Evolutionary conservation across 1,140 invertebrate genomes (phyloP), one percentile per base, ranked within the genome.

Genomic region (Trachelipus rathkii): DNA sequence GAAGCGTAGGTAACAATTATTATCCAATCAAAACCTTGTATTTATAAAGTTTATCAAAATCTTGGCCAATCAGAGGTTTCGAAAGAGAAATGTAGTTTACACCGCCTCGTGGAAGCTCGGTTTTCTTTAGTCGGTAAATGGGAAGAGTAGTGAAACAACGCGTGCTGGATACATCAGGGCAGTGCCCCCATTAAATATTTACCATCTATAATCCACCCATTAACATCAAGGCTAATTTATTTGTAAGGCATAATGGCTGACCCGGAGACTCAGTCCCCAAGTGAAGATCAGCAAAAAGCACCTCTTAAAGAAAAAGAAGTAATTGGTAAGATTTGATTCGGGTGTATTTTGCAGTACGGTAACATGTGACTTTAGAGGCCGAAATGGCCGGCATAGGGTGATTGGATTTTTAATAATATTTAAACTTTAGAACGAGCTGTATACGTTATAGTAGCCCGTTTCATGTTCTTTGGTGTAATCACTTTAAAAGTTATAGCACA

Each of bases 191-290:
- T 60, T 60, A 15, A 15, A 60, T 15, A 60, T 15, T 60, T 60
- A 60, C 50, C 50, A 60, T 60, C 50, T 60, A 60, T 15, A 60
- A 60, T 60, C 50, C 50, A 60, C 50, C 50, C 50, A 60, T 60
- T 60, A 60, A 60, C 50, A 60, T 60, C 50, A 60, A 33, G 33
- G 33, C 33, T 60, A 3, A 19, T 60, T 60, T 15, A 60, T 60
- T 15, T 15, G 50, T 15, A 60, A 60, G 11, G 19, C 11, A 60
- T 60, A 60, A 60, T 60, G 50, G 50, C 50, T 60, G 50, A 60
- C 50, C 50, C 50, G 50, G 50, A 60, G 50, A 60, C 50, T 8
- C 50, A 60, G 50, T 60, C 50, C 50, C 50, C 11, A 60, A 13
- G 11, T 15, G 50, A 60, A 15, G 50, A 60, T 13, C 50, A 60